These are phyloP conservation scores for Ploceus nigricollis DNA, from an alignment of 2,113 vertebrate genomes.

Conservation along the genomic window DNA sequence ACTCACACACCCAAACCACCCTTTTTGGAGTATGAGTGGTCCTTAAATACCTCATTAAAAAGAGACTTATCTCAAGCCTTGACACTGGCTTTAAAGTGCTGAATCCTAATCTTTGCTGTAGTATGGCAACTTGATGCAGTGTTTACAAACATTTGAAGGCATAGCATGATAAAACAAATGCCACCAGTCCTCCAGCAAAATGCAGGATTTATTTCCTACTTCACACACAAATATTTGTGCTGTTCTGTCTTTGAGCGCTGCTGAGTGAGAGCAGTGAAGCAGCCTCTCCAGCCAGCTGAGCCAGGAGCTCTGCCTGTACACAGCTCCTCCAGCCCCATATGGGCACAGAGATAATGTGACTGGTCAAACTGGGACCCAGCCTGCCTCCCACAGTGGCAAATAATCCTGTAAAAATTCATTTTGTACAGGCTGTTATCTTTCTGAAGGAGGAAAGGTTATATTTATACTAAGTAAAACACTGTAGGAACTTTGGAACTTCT, in stretches of 20 bases:
- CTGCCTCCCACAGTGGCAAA: neutral
- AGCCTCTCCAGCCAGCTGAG: neutral
- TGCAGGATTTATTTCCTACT: neutral
- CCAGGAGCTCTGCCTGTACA: neutral
- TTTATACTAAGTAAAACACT: neutral
- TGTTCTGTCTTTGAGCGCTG: neutral
- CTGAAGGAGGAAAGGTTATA: neutral
- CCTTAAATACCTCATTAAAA: neutral
- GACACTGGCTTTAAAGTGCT: neutral
- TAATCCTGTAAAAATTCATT: neutral
- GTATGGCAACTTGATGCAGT: neutral
- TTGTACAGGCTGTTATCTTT: neutral
- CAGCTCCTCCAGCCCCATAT: neutral
- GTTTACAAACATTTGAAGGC: conserved; percentile 40
- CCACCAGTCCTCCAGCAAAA: neutral
- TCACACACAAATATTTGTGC: conserved; percentile 6
- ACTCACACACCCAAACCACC: neutral
- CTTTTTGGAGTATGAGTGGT: neutral
- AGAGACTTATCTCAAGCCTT: neutral
- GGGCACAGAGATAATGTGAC: rapidly evolving
- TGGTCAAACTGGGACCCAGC: neutral
- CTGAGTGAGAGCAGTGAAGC: neutral
- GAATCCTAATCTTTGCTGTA: neutral
- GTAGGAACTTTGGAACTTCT: rapidly evolving
- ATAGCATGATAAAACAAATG: conserved; percentile 25